These are phyloP conservation scores for Columba livia DNA, from an alignment of 2,113 vertebrate genomes.

Conservation along the genomic window DNA sequence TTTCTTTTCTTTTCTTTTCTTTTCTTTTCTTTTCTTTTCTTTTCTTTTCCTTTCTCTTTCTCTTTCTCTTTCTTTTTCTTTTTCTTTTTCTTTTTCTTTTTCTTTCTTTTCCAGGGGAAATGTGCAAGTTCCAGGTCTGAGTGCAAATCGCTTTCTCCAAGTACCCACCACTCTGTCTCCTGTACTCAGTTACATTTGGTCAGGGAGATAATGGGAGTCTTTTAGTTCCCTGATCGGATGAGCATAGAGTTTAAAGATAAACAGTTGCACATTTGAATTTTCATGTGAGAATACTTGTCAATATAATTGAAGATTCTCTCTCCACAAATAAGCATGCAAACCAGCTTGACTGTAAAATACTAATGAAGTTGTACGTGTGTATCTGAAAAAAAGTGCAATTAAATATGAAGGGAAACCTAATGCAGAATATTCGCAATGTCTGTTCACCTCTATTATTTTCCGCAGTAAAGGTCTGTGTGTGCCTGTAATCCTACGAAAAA, in stretches of 20 bases:
- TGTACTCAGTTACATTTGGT: neutral
- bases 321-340: neutral
- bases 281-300: neutral
- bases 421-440: neutral
- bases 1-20: neutral
- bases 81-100: neutral
- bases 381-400: constrained; percentile 11
- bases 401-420: neutral
- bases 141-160: neutral
- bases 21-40: neutral
- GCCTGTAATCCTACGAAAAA: neutral
- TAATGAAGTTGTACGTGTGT: neutral
- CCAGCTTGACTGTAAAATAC: neutral
- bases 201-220: constrained; percentile 16
- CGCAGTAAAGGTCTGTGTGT: neutral
- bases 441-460: neutral
- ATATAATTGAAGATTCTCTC: neutral
- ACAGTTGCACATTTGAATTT: constrained; percentile 16
- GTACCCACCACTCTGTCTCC: neutral
- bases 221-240: constrained; percentile 2
- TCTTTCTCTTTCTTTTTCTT: neutral
- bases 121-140: neutral
- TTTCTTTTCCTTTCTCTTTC: neutral
- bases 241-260: constrained; percentile 25
- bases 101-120: neutral